phyloP scores from a whole-genome alignment of 1,140 invertebrate species.

The Drosophila bifasciata region DNA sequence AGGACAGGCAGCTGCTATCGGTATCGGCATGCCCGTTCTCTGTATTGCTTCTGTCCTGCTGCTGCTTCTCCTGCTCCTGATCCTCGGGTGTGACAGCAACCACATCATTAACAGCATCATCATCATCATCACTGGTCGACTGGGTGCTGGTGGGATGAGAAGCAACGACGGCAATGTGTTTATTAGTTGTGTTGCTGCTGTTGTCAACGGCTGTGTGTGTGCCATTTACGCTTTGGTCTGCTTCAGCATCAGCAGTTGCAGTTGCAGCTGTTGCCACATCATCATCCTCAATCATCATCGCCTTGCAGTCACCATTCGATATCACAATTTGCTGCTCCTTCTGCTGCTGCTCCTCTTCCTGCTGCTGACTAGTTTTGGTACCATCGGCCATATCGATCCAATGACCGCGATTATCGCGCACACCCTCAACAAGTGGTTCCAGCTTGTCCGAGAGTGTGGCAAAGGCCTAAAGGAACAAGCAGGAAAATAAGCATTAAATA shows the following conservation, averaged over 20 bases:
- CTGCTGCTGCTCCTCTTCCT: constrained; percentile 31
- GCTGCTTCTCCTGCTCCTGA: constrained; percentile 2
- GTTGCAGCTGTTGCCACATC: neutral
- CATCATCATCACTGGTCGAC: constrained; percentile 62
- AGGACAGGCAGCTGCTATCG: constrained; percentile 49
- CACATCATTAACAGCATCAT: constrained; percentile 34
- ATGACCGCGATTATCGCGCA: constrained; percentile 91
- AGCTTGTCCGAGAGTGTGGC: constrained; percentile 90
- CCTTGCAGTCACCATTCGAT: constrained; percentile 66
- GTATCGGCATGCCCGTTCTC: constrained; percentile 32
- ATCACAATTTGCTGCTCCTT: constrained; percentile 71
- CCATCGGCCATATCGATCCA: constrained; percentile 91
- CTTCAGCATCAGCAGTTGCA: constrained; percentile 1
- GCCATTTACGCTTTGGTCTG: constrained; percentile 68
- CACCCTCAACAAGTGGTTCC: constrained; percentile 92
- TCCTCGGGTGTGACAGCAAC: constrained; percentile 10
- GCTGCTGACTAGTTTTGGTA: constrained; percentile 75
- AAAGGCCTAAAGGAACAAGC: constrained; percentile 88
- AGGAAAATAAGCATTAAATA: constrained; percentile 47
- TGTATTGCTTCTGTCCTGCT: constrained; percentile 15
- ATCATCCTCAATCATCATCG: constrained; percentile 46
- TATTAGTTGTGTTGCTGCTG: constrained; percentile 62
- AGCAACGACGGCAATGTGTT: constrained; percentile 71
- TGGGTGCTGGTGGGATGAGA: constrained; percentile 74
- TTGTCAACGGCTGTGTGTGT: constrained; percentile 38